Base-by-base conservation (phyloP, 2,113 vertebrate species). In the Egretta garzetta region DNA sequence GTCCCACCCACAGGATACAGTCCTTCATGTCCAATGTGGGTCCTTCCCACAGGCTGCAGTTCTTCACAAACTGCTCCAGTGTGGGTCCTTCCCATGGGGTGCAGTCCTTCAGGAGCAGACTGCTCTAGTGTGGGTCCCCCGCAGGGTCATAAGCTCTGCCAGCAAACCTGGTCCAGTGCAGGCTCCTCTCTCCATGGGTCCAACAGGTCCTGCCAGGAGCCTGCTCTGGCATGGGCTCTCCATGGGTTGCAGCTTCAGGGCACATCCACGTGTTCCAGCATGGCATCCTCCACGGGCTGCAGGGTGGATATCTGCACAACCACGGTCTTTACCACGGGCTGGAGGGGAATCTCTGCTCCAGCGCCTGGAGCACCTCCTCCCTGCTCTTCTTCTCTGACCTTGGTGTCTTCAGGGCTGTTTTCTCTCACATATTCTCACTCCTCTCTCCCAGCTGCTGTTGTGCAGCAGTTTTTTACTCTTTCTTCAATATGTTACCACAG, bases 71-170 rank as follows among this genome's bases (percentile, higher is more conserved):
- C 39, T 77, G 32, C 30, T 64, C 19, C 50, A 56, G 43, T 10
- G 5, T 24, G 41, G 39, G 15, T 41, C 43, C n/a, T 55, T 77
- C 33, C 55, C 45, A 79, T 0, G 0, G 27, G 24, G 8, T 59
- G 32, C 39, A 79, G 64, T 28, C 74, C 75, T 74, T 32, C 50
- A 95, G 41, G 41, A 12, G 13, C 8, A 9, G 71, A 76, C 39
- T 77, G 28, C 30, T 66, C 22, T 45, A 56, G 49, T 10, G 5
- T 26, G 41, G 39, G 16, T 41, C 13, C 28, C 30, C 49, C 35
- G 8, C 2, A 6, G 26, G 18, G 14, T 58, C 43, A 50, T n/a
- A 50, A 11, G 11, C 30, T 21, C 18, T 80, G 41, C 35, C 79
- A 73, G 53, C 16, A 93, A 80, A 86, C 30, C 49, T 53, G 33